Conservation (phyloP, 1,140 invertebrate species). For the Paraescarpia echinospica region DNA sequence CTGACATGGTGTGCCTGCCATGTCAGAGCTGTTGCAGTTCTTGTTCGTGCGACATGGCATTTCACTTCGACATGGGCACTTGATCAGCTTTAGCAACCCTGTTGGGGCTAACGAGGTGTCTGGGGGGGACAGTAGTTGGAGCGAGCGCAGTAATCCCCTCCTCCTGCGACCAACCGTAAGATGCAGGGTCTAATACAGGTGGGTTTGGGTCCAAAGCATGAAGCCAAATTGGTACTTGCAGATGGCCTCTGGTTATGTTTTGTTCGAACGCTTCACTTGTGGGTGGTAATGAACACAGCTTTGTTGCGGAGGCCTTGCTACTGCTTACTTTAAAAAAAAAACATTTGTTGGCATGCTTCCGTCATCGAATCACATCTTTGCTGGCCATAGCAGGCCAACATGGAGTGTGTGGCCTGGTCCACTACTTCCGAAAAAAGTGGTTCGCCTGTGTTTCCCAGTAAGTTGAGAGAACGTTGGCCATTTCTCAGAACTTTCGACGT, state of each 20-base stretch:
- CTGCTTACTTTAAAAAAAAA: not conserved
- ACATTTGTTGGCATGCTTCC: not conserved
- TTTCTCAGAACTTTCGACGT: not conserved
- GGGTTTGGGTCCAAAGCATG: not conserved
- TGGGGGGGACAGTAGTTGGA: not conserved
- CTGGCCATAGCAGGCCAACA: slow-evolving; percentile 9
- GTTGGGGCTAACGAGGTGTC: not conserved
- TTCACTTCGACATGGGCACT: no score
- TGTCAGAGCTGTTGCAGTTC: no score
- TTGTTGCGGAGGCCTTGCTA: not conserved
- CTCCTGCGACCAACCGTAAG: not conserved
- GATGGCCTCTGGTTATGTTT: not conserved
- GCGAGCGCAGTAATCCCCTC: not conserved
- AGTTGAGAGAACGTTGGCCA: not conserved
- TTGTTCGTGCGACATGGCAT: no score
- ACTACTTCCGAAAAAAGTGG: slow-evolving; percentile 9
- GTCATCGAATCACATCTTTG: not conserved
- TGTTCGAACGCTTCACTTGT: not conserved
- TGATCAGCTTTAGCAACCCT: no score
- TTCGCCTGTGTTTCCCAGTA: slow-evolving; percentile 10
- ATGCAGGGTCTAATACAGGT: not conserved
- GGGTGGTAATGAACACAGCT: not conserved
- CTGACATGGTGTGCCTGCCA: no score
- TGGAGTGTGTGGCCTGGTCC: not conserved
- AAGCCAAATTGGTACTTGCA: not conserved